phyloP scores from a whole-genome alignment of 2,113 vertebrate species.

The Tinamus guttatus region DNA sequence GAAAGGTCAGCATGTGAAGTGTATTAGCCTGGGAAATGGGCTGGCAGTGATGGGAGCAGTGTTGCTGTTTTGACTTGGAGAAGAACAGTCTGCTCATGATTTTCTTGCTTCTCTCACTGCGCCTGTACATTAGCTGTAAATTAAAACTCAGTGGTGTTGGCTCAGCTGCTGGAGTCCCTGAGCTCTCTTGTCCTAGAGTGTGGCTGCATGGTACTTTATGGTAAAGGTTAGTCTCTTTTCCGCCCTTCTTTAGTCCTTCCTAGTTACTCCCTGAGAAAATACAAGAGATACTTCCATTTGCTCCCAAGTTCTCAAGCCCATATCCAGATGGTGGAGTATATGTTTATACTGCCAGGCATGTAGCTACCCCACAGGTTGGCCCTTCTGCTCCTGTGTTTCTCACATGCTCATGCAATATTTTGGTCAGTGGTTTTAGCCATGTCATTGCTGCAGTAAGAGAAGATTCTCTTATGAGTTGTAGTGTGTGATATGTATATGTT shows the following conservation, averaged over 20 bases:
- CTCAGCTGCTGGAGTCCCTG: not conserved
- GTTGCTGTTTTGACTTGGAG: not conserved
- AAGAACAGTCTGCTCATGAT: not conserved
- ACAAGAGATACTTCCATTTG: not conserved
- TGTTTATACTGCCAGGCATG: not conserved
- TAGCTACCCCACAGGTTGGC: not conserved
- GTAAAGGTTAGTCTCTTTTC: not conserved
- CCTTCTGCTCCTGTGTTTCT: not conserved
- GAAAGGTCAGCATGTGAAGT: not conserved
- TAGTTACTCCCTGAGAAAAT: not conserved
- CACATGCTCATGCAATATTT: not conserved
- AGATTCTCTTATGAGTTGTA: not conserved
- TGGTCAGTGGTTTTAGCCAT: not conserved
- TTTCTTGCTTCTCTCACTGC: not conserved
- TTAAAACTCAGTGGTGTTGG: not conserved
- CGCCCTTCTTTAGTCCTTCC: not conserved
- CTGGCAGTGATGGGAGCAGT: not conserved
- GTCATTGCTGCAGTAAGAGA: not conserved
- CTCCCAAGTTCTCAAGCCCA: accelerated
- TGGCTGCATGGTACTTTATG: not conserved
- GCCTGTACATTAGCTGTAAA: not conserved
- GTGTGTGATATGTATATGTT: not conserved
- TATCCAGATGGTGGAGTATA: not conserved
- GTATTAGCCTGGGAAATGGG: not conserved
- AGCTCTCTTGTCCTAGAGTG: not conserved